Percentiles rank a stretch among this genome's conserved stretches.
Conservation (phyloP, 2,797 vertebrate species). For the Phaenicophaeus curvirostris region DNA sequence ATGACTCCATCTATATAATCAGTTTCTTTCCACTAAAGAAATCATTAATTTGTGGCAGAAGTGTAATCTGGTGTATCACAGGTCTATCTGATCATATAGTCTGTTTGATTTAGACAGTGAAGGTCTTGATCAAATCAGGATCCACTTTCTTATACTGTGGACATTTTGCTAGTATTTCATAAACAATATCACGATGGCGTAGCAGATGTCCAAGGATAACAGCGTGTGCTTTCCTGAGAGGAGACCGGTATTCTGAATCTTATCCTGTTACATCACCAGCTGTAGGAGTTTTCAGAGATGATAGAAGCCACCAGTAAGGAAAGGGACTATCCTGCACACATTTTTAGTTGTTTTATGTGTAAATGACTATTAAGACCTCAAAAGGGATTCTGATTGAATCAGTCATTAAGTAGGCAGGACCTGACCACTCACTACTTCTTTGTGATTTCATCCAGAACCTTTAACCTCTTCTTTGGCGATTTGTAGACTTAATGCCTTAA, state of each 20-base stretch:
- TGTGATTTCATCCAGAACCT: not conserved
- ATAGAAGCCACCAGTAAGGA: not conserved
- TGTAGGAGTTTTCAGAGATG: not conserved
- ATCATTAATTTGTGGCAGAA: slow-evolving; percentile 23
- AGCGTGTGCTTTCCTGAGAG: not conserved
- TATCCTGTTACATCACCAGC: not conserved
- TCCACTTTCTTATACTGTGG: not conserved
- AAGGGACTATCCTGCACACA: not conserved
- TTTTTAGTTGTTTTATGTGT: not conserved
- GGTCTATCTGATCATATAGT: slow-evolving; percentile 40
- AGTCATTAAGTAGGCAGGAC: not conserved
- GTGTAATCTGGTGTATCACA: not conserved
- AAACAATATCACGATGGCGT: not conserved
- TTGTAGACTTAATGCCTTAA: not conserved
- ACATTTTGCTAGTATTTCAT: slow-evolving; percentile 1
- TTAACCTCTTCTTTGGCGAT: not conserved
- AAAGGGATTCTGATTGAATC: not conserved
- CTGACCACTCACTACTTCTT: not conserved
- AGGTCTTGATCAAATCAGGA: slow-evolving; percentile 34
- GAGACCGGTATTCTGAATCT: not conserved
- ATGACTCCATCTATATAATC: not conserved
- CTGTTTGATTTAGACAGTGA: slow-evolving; percentile 46
- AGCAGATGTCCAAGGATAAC: not conserved
- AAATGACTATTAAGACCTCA: not conserved
- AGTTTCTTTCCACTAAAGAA: slow-evolving; percentile 35